A percentile compares a stretch with the other conserved stretches of the same genome.
Conservation (phyloP, 2,113 vertebrate species). For the Sceloporus tristichus region DNA sequence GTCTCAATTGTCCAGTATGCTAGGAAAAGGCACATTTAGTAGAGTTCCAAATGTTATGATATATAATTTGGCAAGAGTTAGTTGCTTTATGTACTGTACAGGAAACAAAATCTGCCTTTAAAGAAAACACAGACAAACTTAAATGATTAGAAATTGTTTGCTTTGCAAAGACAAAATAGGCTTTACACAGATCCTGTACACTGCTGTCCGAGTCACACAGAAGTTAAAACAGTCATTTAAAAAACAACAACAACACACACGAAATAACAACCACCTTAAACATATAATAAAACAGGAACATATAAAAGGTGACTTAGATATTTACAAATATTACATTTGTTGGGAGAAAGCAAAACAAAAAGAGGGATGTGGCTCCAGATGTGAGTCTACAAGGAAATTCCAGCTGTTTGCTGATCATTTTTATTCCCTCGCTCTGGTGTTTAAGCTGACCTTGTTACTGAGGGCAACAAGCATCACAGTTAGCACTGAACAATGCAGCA, state of each 20-base stretch:
- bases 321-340: conserved; percentile 72
- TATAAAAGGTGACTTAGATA: conserved; percentile 33
- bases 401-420: conserved; percentile 37
- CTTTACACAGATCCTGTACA: conserved; percentile 40
- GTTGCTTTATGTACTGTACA: conserved; percentile 26
- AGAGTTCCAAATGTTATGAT: conserved; percentile 41
- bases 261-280: neutral
- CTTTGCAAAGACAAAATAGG: conserved; percentile 31
- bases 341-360: conserved; percentile 11
- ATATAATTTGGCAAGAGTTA: conserved; percentile 38
- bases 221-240: neutral
- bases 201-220: neutral
- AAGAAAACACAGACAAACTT: conserved; percentile 34
- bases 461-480: conserved; percentile 57
- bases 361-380: conserved; percentile 44
- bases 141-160: conserved; percentile 36
- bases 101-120: conserved; percentile 41
- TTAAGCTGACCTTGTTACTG: conserved; percentile 29
- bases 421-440: conserved; percentile 48
- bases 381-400: conserved; percentile 32
- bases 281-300: conserved; percentile 35
- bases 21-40: conserved; percentile 1
- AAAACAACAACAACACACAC: neutral
- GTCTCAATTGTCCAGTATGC: conserved; percentile 54
- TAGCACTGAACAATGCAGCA: conserved; percentile 52